phyloP scores from a whole-genome alignment of 2,888 invertebrate genomes.

The Dione juno region DNA sequence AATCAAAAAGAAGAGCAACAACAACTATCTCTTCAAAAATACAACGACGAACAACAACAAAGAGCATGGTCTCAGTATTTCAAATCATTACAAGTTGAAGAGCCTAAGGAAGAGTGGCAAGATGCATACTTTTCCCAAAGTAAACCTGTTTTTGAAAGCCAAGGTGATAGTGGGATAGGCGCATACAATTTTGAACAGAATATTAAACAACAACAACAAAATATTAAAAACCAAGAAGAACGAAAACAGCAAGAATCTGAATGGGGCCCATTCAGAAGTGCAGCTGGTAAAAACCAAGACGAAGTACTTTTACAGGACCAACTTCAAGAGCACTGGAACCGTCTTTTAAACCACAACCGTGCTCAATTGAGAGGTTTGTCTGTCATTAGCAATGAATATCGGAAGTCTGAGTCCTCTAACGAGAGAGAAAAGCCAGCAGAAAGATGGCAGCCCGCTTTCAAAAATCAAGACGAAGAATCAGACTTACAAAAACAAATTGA shows the following conservation, averaged over 20 bases:
- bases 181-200: slow-evolving; percentile 12
- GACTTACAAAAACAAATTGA: slow-evolving; percentile 55
- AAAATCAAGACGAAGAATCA: slow-evolving; percentile 49
- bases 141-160: slow-evolving; percentile 16
- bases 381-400: slow-evolving; percentile 29
- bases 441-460: slow-evolving; percentile 56
- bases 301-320: slow-evolving; percentile 40
- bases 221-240: slow-evolving; percentile 20
- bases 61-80: slow-evolving; percentile 18
- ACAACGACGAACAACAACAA: slow-evolving; percentile 27
- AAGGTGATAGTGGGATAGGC: slow-evolving; percentile 6
- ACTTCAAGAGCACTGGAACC: slow-evolving; percentile 45
- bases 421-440: slow-evolving; percentile 46
- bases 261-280: slow-evolving; percentile 46
- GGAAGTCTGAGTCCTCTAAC: slow-evolving; percentile 19
- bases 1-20: slow-evolving; percentile 29
- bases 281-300: slow-evolving; percentile 41
- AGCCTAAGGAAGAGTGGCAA: slow-evolving; percentile 6
- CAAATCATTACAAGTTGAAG: slow-evolving; percentile 2
- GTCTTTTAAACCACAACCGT: slow-evolving; percentile 45
- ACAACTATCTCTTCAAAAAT: slow-evolving; percentile 43
- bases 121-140: background rate
- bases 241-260: slow-evolving; percentile 38
- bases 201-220: slow-evolving; percentile 20
- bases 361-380: slow-evolving; percentile 43